Evolutionary conservation across 1,140 invertebrate species (phyloP), one percentile per base, ranked within the genome.

Genomic region (Zaprionus vittiger): DNA sequence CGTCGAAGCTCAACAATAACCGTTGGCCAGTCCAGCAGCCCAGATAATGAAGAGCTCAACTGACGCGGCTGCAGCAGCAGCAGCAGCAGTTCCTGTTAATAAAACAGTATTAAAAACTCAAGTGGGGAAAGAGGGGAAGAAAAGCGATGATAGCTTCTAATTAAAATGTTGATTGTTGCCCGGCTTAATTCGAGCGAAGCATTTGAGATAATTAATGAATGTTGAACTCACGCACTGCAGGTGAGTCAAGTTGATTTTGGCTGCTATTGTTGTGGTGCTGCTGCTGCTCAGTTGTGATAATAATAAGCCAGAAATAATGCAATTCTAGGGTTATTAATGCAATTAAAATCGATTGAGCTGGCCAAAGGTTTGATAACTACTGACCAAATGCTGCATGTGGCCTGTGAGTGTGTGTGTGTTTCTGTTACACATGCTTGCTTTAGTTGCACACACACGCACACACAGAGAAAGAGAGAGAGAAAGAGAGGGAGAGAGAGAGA

Each of bases 261-360:
- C 20, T 49, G 17, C 22, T 54, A 26, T 37, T n/a, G 44, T 31
- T 31, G 28, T 31, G 28, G 6, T 28, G 9, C n/a, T 57, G 9
- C 44, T 44, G 52, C 34, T 55, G 41, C n/a, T 60, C 63, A 41
- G 26, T 67, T 73, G 38, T 3, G 14, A 52, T 22, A 83, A 69
- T 74, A 80, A 83, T 86, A 80, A 70, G 57, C 28, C 60, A 67
- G 83, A 79, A 78, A 81, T 78, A 89, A 83, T 79, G 80, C 70
- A 80, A 80, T 80, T 28, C 78, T 64, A 70, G 57, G 60, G 49
- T 49, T 66, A 59, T 65, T 70, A 24, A 52, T 77, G 80, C 77
- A 80, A 81, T 87, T 83, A 71, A 70, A 86, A 67, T 47, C 57
- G 70, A 80, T 68, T 77, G 52, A 63, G 7, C 15, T 28, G 31